Percentiles rank a stretch among this genome's conserved stretches.
These are phyloP conservation scores for Prostheceraeus crozeri DNA, from an alignment of 2,888 invertebrate genomes.

Conservation along the genomic window DNA sequence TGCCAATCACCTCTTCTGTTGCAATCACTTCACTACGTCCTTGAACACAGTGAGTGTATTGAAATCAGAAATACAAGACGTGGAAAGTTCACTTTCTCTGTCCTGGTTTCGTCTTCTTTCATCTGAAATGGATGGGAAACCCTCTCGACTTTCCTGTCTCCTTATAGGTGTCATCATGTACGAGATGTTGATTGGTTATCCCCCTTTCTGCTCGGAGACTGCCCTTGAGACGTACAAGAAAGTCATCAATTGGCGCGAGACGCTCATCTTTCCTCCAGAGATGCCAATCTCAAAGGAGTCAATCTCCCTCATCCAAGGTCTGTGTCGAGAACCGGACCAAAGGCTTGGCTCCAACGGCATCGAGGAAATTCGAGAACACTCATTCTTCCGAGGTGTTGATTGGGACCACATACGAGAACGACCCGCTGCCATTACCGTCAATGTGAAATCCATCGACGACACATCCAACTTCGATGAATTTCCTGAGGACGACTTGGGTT, in stretches of 20 bases:
- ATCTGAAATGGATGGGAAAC: too few relatives aligned
- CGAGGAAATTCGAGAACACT: slow-evolving; percentile 79
- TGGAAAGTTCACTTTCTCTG: too few relatives aligned
- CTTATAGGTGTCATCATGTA: slow-evolving; percentile 99
- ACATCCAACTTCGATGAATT: slow-evolving; percentile 99
- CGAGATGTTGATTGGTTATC: slow-evolving; percentile 99
- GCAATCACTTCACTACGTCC: too few relatives aligned
- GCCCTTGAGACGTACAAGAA: slow-evolving; percentile 90
- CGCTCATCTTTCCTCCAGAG: slow-evolving; percentile 94
- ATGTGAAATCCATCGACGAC: slow-evolving; percentile 96
- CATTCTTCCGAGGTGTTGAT: slow-evolving; percentile 86
- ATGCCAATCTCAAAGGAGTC: slow-evolving; percentile 97
- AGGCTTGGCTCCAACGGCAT: slow-evolving; percentile 81
- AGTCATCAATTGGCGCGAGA: slow-evolving; percentile 99
- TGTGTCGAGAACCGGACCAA: slow-evolving; percentile 91
- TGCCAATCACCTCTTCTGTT: too few relatives aligned
- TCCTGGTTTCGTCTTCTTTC: too few relatives aligned
- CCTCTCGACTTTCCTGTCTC: too few relatives aligned
- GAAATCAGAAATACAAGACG: too few relatives aligned
- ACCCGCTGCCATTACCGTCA: slow-evolving; percentile 92
- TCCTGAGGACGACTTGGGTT: slow-evolving; percentile 76
- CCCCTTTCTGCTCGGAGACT: slow-evolving; percentile 97
- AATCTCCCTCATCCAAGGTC: slow-evolving; percentile 77
- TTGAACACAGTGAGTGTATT: too few relatives aligned
- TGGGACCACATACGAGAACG: slow-evolving; percentile 95